A percentile compares a stretch with the other conserved stretches of the same genome.
phyloP scores from a whole-genome alignment of 2,888 invertebrate species.

The Lapara coniferarum region DNA sequence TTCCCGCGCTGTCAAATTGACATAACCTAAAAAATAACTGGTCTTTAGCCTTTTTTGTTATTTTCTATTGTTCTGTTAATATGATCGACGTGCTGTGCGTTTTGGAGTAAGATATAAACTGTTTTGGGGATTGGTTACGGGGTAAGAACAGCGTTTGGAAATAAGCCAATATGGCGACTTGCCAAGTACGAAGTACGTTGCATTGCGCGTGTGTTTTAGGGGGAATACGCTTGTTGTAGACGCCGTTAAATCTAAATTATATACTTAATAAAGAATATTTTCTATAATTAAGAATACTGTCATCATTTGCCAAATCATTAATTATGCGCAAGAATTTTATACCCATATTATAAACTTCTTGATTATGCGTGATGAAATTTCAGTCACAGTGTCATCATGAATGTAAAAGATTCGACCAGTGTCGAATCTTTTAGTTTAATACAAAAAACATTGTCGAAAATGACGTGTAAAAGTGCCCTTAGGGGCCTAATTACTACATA shows the following conservation, averaged over 20 bases:
- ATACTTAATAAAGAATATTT: constrained; percentile 30
- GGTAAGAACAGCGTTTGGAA: constrained; percentile 59
- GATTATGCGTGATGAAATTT: too few relatives aligned
- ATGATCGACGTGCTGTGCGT: constrained; percentile 55
- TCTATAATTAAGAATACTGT: background rate
- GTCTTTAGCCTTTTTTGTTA: constrained; percentile 34
- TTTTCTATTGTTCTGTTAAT: constrained; percentile 39
- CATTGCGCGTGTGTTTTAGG: constrained; percentile 45
- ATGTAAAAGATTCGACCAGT: too few relatives aligned
- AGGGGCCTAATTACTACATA: too few relatives aligned
- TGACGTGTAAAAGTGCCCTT: too few relatives aligned
- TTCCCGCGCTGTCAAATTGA: constrained; percentile 49
- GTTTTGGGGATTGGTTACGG: constrained; percentile 48
- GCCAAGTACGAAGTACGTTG: constrained; percentile 83
- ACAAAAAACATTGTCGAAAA: too few relatives aligned
- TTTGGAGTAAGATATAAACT: constrained; percentile 62
- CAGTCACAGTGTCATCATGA: too few relatives aligned
- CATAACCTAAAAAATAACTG: constrained; percentile 34
- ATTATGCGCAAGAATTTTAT: too few relatives aligned
- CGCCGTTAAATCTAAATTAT: constrained; percentile 30
- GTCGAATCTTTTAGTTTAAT: too few relatives aligned
- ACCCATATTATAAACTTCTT: too few relatives aligned
- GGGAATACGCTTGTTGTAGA: constrained; percentile 40
- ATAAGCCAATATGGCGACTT: constrained; percentile 72
- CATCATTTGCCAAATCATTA: too few relatives aligned